phyloP scores from a whole-genome alignment of 2,113 vertebrate genomes.

The Azemiops feae region DNA sequence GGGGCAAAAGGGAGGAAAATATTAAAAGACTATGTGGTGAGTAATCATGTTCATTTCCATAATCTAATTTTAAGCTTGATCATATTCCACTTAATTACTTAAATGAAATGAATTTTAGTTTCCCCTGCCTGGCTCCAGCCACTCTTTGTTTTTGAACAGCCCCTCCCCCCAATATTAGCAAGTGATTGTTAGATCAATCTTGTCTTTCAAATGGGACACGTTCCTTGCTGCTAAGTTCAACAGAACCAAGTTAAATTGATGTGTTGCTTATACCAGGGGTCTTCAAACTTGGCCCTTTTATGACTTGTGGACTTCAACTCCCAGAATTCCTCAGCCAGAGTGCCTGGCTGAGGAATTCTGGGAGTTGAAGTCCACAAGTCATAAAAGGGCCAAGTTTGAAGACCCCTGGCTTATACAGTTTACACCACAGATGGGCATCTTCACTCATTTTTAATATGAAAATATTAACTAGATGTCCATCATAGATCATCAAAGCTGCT shows the following conservation, averaged over 20 bases:
- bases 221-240: background rate
- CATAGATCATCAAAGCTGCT: background rate
- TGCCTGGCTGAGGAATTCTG: too few species aligned
- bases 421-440: background rate
- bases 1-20: background rate
- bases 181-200: background rate
- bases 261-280: background rate
- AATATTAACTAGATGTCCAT: background rate
- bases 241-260: background rate
- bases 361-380: too few species aligned
- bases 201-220: background rate
- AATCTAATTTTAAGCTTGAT: background rate
- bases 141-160: background rate
- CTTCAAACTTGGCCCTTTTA: too few species aligned
- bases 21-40: background rate
- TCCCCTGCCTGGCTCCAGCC: background rate
- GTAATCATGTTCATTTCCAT: background rate
- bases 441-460: background rate
- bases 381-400: too few species aligned
- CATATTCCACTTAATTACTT: background rate
- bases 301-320: too few species aligned
- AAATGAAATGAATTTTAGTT: background rate
- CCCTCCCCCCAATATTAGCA: background rate
- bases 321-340: too few species aligned
- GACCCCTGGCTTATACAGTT: background rate